Evolutionary conservation across 1,140 invertebrate genomes (phyloP), one percentile per base, ranked within the genome.

Genomic region (Lepidurus arcticus): DNA sequence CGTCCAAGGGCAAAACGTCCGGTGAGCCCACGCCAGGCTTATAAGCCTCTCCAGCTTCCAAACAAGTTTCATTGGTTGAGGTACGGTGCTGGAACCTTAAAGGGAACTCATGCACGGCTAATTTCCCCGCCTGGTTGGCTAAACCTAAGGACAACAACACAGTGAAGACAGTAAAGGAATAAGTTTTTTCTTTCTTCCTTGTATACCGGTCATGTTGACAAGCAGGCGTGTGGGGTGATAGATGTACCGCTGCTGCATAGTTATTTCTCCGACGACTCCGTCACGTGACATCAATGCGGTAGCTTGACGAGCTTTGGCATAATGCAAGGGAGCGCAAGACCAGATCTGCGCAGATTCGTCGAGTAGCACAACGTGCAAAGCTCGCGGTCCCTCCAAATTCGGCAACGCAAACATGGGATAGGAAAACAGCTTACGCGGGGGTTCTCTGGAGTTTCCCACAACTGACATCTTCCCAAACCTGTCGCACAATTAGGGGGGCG

Each of bases 21-120:
- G 42, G 42, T 0, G 42, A 42, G 26, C 43, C 43, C 24, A 75
- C 24, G 0, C 95, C 94, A 13, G 96, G 85, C 5, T 92, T 89
- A 82, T 96, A 97, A 82, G 94, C 91, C 84, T 97, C 93, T 84
- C 94, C 93, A 6, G 94, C 95, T 42, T 92, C 92, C 80, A 88
- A 85, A 34, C 90, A 90, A 89, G 82, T 81, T 74, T 79, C 73
- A n/a, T 85, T 83, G 77, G 81, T 83, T 16, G 81, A 80, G 7
- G 78, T 81, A 45, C 82, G 76, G 74, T 84, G 81, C 7, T 87
- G 82, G 16, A 83, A 82, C 4, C 84, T 82, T 26, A 88, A 84
- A 0, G 88, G 88, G 79, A 86, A 87, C 73, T 85, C 80, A 80
- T 89, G 87, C 7, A 90, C 83, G 81, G 88, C 86, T 80, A 87